Evolutionary conservation across 1,140 invertebrate genomes (phyloP), one percentile per base, ranked within the genome.

Genomic region (Aphidius gifuensis): DNA sequence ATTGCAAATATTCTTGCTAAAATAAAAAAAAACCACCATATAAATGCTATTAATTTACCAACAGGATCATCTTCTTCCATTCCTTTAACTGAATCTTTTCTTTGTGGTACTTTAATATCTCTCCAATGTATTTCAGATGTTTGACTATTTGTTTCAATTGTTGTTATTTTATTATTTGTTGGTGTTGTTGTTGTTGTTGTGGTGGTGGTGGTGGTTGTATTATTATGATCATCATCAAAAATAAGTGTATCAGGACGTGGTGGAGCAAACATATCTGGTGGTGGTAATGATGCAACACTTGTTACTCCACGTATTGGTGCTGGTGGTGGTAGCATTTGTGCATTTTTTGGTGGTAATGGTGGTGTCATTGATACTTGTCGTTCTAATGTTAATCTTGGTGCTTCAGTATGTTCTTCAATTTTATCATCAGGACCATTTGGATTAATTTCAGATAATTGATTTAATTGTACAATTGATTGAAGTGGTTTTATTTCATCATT

Each of bases 11-110:
- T 79, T 44, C 90, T 81, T 11, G 86, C 82, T 5, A 85, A 68
- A 39, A 91, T 85, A 68, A 90, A 91, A 21, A 85, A 78, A 50
- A 88, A 87, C 89, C 90, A 91, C 70, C 87, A 89, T 9, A 87
- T 74, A 68, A 88, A 90, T 9, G 87, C 80, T 8, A 90, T 74
- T 6, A 87, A 76, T 62, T 84, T 85, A 8, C 86, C 87, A 0
- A 87, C 80, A 4, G 85, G 80, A 69, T 91, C 88, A 68, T 90
- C 88, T 67, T 90, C 85, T 64, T 88, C 84, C 1, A 88, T 80
- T 6, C 86, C 86, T 51, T 87, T 79, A 0, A 71, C 59, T 8
- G 73, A 71, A 59, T 75, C 67, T 46, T 64, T 75, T 53, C 76
- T 66, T 68, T 71, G 71, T 6, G 77, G 75, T 46, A 81, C 39